These are phyloP conservation scores for Megaceryle maxima DNA, from an alignment of 2,113 vertebrate genomes.

Conservation along the genomic window DNA sequence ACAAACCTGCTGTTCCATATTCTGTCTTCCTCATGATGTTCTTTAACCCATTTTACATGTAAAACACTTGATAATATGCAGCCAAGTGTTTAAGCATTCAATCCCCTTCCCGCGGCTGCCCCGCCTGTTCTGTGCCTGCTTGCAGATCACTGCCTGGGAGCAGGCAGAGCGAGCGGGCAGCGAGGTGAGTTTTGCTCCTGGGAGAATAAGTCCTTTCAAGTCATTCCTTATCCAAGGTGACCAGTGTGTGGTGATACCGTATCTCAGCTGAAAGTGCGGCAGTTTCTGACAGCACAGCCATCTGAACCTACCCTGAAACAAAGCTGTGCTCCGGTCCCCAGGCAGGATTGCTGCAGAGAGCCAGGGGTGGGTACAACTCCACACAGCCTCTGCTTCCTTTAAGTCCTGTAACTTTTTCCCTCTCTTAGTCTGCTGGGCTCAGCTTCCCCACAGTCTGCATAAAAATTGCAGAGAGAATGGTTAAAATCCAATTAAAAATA, in stretches of 20 bases:
- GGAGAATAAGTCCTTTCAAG: slow-evolving; percentile 33
- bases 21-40: neutral
- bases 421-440: neutral
- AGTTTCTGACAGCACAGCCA: neutral
- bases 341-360: neutral
- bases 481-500: neutral
- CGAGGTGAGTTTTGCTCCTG: neutral
- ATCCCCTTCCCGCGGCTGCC: neutral
- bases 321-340: neutral
- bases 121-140: neutral
- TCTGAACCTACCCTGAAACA: neutral
- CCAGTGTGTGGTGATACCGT: neutral
- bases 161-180: neutral
- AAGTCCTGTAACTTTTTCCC: neutral
- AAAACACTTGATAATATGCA: neutral
- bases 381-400: neutral
- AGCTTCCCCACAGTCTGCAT: neutral
- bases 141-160: slow-evolving; percentile 27
- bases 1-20: neutral
- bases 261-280: neutral
- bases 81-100: slow-evolving; percentile 21
- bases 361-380: neutral
- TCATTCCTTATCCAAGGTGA: slow-evolving; percentile 40
- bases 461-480: neutral
- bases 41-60: slow-evolving; percentile 16